phyloP scores from a whole-genome alignment of 2,113 vertebrate species.

The Zootoca vivipara region DNA sequence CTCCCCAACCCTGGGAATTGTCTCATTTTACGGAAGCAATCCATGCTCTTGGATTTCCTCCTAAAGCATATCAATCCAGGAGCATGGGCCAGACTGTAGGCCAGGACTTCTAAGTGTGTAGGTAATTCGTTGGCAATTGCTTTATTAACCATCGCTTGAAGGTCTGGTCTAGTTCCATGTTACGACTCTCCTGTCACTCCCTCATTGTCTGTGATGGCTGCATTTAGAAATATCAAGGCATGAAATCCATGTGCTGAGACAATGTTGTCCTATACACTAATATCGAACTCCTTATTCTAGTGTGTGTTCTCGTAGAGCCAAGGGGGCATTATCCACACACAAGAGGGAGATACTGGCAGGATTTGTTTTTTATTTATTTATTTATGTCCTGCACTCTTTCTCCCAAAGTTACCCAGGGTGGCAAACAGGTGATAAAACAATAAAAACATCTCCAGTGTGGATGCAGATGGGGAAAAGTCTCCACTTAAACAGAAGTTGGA shows the following conservation, averaged over 20 bases:
- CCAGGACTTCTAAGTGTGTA: constrained; percentile 21
- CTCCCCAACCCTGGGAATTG: constrained; percentile 60
- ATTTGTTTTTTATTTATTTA: neutral
- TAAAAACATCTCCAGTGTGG: neutral
- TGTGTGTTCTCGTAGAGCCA: neutral
- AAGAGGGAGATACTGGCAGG: neutral
- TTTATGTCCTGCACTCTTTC: neutral
- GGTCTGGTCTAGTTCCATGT: neutral
- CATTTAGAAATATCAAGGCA: rapidly evolving
- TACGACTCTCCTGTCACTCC: neutral
- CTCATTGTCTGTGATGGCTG: neutral
- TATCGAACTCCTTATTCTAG: neutral
- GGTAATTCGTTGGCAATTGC: neutral
- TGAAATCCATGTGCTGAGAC: neutral
- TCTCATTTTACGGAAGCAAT: constrained; percentile 38
- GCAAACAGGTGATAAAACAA: too few relatives aligned
- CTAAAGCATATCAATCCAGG: constrained; percentile 38
- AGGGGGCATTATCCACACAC: too few relatives aligned
- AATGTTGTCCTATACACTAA: too few relatives aligned
- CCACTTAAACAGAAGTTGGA: too few relatives aligned
- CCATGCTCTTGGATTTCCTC: constrained; percentile 37
- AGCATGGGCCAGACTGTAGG: constrained; percentile 3
- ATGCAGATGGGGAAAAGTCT: too few relatives aligned
- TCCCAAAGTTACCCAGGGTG: neutral
- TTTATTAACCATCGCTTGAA: constrained; percentile 19